Evolutionary conservation across 2,888 invertebrate genomes (phyloP), one percentile per base, ranked within the genome.

Genomic region (Chloroclystis v-ata): DNA sequence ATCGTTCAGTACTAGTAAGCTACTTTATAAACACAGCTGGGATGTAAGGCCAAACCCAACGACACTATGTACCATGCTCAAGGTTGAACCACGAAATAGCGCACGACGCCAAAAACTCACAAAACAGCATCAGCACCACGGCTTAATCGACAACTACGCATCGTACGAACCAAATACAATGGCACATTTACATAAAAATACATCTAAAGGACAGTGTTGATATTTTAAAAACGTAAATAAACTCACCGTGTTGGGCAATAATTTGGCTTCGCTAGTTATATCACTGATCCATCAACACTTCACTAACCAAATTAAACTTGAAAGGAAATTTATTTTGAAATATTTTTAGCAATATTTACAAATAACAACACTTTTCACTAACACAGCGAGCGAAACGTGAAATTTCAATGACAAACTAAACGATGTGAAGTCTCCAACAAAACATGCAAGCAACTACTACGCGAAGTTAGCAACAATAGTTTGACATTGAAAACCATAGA

Each of bases 281-380:
- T 43, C 61, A 54, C 60, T 45, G 57, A 71, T 70, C 73, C 77
- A 78, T 77, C 72, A 68, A 82, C 73, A 35, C 35, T 35, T 26
- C 75, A 80, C 74, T 63, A 60, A 54, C 68, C 69, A 71, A 56
- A 52, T 53, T 47, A 55, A 52, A 57, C 26, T 2, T 8, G 26
- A 1, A 9, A 8, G 8, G 26, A 8, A 26, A 26, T 26, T 20
- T 20, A 4, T 52, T 28, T 14, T 20, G 60, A 57, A 53, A 60
- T 61, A 65, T 64, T 67, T 63, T 71, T 63, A 65, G 60, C 74
- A 80, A 73, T 84, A 84, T 85, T 83, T 83, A 84, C 82, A 81
- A 82, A 81, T 37, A 45, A 67, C 76, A 74, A 63, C 72, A 77
- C 78, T 75, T 75, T 77, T 75, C 65, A 72, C 72, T 61, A 35